Conservation (phyloP, 1,140 invertebrate species). For the Coelopa frigida region DNA sequence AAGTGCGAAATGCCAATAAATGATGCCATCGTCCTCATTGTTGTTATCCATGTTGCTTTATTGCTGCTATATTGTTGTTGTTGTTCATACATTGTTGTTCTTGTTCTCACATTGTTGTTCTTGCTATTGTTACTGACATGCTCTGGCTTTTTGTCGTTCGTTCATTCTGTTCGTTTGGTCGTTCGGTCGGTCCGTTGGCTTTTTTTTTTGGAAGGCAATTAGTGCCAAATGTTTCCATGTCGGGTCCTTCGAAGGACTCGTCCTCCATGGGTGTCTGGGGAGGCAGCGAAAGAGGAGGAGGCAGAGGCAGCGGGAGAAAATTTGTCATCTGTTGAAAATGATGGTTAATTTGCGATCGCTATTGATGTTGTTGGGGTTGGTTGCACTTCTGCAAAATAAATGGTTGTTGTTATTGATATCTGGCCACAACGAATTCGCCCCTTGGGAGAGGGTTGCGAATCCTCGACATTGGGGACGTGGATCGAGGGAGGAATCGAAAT, state of each 20-base stretch:
- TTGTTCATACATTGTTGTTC: not conserved
- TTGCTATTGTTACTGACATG: not conserved
- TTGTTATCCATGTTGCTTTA: not conserved
- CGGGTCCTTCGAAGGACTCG: slow-evolving; percentile 1
- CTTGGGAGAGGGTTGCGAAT: no score
- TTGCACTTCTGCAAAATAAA: not conserved
- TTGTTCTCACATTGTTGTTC: not conserved
- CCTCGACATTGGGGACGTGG: no score
- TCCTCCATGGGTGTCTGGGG: not conserved
- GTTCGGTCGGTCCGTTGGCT: no score
- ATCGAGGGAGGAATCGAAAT: no score
- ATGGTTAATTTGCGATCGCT: slow-evolving; percentile 7
- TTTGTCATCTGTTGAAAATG: slow-evolving; percentile 6
- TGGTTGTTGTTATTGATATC: not conserved
- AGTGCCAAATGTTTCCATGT: slow-evolving; percentile 12
- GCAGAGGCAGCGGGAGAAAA: slow-evolving; percentile 1
- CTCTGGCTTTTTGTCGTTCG: slow-evolving; percentile 1
- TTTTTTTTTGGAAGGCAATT: no score
- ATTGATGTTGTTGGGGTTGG: slow-evolving; percentile 1
- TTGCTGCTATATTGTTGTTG: not conserved
- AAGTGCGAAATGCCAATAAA: no score
- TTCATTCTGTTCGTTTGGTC: slow-evolving; percentile 1
- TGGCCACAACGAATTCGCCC: no score
- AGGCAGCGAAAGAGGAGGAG: not conserved
- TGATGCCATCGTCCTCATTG: no score